Evolutionary conservation across 1,140 invertebrate genomes (phyloP), one percentile per base, ranked within the genome.

Genomic region (Gryon sp.): DNA sequence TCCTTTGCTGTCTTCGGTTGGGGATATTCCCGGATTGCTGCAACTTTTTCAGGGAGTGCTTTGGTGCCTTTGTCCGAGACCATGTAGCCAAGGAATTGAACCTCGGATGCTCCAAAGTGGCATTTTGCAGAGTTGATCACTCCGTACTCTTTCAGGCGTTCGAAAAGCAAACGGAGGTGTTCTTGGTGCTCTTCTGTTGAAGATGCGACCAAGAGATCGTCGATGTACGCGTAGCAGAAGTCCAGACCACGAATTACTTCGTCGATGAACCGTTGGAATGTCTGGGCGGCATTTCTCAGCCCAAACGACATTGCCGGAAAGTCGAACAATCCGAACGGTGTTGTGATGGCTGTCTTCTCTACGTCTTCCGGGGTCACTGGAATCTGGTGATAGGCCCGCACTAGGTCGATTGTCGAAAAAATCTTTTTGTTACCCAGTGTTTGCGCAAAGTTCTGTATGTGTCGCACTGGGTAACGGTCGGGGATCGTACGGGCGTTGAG

Each of bases 51-150:
- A n/a, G n/a, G 1, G 15, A 41, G 38, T n/a, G 38, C 16, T n/a
- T 41, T 8, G 1, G 38, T 41, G 2, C 38, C 18, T 3, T 20
- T 18, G 2, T 41, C 38, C 4, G 38, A 41, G 6, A 41, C 38
- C 1, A 18, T 15, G 28, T n/a, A n/a, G n/a, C n/a, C n/a, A n/a
- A n/a, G n/a, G n/a, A n/a, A n/a, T n/a, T n/a, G n/a, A n/a, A n/a
- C n/a, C n/a, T 83, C 19, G 5, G 19, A 1, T 4, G 9, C 11
- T 4, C 43, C 57, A 9, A 70, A 53, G 4, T 32, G n/a, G 14
- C 52, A 53, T 48, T 86, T 86, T 1, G 20, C 30, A 2, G 53
- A 15, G 38, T 87, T 88, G 38, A 85, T 76, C 0, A 86, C 6
- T 1, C 82, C 80, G 43, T 78, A 84, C 0, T 83, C 45, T 0